A percentile compares a stretch with the other conserved stretches of the same genome.
Conservation (phyloP, 2,797 vertebrate species). For the Delichon dasypus region DNA sequence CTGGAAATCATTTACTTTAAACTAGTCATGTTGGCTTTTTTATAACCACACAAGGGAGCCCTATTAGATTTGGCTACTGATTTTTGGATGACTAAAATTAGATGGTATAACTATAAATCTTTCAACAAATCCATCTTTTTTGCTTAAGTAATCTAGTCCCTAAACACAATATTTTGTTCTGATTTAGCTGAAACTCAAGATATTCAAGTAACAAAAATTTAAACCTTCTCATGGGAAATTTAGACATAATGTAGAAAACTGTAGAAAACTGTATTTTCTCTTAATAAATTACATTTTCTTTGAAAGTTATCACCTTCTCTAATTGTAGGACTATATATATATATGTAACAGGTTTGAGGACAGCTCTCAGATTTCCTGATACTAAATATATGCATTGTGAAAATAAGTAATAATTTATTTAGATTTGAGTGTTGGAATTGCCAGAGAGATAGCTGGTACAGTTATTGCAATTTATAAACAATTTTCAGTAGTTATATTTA, state of each 20-base stretch:
- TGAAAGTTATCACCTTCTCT: not conserved
- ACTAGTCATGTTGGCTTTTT: not conserved
- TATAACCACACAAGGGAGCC: not conserved
- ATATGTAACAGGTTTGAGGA: not conserved
- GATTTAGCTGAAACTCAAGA: not conserved
- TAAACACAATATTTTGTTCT: not conserved
- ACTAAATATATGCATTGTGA: not conserved
- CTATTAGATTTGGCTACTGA: not conserved
- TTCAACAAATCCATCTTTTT: not conserved
- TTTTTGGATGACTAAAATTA: not conserved
- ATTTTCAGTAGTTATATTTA: not conserved
- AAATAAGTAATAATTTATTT: not conserved
- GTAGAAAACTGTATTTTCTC: not conserved
- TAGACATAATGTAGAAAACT: not conserved
- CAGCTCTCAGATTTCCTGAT: not conserved
- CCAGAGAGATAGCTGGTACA: not conserved
- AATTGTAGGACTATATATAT: not conserved
- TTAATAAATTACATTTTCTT: not conserved
- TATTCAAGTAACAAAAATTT: not conserved
- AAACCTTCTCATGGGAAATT: not conserved
- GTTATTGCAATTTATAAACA: not conserved
- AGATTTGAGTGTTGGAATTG: not conserved
- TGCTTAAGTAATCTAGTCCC: not conserved
- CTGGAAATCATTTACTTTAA: not conserved
- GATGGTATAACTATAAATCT: not conserved